Evolutionary conservation across 1,140 invertebrate genomes (phyloP).

Genomic region (Linepithema humile): DNA sequence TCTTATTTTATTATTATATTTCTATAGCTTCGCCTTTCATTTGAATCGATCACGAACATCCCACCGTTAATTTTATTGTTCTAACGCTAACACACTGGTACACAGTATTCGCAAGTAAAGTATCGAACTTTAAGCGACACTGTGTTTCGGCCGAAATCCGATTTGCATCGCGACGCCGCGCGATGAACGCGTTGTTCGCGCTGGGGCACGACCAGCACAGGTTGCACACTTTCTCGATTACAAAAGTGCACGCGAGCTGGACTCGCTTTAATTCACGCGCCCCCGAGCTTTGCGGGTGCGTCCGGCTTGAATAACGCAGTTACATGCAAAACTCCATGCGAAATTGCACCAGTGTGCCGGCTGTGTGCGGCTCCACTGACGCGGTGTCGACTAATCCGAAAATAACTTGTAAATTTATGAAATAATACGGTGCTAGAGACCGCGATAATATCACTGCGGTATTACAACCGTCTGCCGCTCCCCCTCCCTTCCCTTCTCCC

Average conservation of each 20-base stretch:
- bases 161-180: slow-evolving; percentile 42
- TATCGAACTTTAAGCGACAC: slow-evolving; percentile 14
- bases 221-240: slow-evolving; percentile 48
- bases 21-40: neutral
- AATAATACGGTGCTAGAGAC: slow-evolving; percentile 38
- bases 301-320: slow-evolving; percentile 52
- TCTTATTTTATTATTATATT: neutral
- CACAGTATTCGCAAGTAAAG: slow-evolving; percentile 14
- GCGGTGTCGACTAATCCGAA: slow-evolving; percentile 46
- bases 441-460: slow-evolving; percentile 45
- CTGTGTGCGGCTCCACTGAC: neutral
- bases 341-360: slow-evolving; percentile 27
- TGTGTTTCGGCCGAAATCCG: slow-evolving; percentile 34
- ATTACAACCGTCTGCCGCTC: neutral
- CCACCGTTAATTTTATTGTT: neutral
- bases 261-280: slow-evolving; percentile 45
- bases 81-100: neutral
- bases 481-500: too few relatives aligned
- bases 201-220: neutral
- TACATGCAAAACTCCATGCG: slow-evolving; percentile 19
- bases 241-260: slow-evolving; percentile 20
- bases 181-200: slow-evolving; percentile 52
- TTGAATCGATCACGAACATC: neutral
- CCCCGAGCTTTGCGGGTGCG: neutral
- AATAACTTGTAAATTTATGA: slow-evolving; percentile 69